Evolutionary conservation across 2,888 invertebrate species (phyloP).

Genomic region (Ariolimax columbianus): DNA sequence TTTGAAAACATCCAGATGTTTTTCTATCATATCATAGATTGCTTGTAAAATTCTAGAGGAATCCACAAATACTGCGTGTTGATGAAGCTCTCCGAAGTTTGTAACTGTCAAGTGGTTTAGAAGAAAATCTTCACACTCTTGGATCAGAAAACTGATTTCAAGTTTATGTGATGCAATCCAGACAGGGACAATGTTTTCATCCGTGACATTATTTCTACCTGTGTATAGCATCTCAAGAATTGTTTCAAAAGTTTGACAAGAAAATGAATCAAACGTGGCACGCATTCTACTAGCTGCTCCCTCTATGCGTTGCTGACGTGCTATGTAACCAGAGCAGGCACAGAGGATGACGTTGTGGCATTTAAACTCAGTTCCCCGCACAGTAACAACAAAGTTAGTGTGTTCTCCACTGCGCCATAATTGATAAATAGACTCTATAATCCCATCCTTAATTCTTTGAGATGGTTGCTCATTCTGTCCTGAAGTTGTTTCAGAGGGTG

Average conservation of each 20-base stretch:
- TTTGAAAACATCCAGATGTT: not conserved
- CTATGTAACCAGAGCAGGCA: not conserved
- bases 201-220: not conserved
- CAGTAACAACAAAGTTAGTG: not conserved
- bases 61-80: not conserved
- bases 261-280: not conserved
- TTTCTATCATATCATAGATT: not conserved
- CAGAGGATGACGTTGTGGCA: constrained; percentile 16
- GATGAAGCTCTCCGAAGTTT: not conserved
- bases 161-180: constrained; percentile 1
- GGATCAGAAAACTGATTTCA: constrained; percentile 1
- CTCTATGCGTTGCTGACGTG: not conserved
- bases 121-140: constrained; percentile 6
- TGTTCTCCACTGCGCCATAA: not conserved
- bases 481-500: not conserved
- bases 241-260: not conserved
- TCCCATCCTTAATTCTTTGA: not conserved
- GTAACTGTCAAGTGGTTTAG: not conserved
- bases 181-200: not conserved
- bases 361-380: not conserved
- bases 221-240: constrained; percentile 19
- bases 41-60: not conserved
- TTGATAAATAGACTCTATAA: not conserved
- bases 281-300: too few species aligned
- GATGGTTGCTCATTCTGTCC: not conserved